These are phyloP conservation scores for Rhopalosiphum maidis DNA, from an alignment of 1,140 invertebrate species.

Conservation along the genomic window DNA sequence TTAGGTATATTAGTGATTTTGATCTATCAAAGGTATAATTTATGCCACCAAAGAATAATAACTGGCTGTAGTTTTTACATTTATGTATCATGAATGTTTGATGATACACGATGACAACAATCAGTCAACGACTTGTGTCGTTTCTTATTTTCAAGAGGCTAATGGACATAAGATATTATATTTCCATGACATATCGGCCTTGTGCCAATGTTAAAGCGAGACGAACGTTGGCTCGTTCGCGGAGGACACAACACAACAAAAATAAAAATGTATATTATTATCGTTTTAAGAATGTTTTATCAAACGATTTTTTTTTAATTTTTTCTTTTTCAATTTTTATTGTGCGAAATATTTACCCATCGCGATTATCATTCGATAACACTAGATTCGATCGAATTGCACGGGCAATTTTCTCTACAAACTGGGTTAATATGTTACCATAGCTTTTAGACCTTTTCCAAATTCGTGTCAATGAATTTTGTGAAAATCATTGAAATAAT, in stretches of 20 bases:
- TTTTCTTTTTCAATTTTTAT: neutral
- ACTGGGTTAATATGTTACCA: slow-evolving; percentile 23
- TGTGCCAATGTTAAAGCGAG: slow-evolving; percentile 54
- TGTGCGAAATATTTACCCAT: neutral
- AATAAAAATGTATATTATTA: slow-evolving; percentile 3
- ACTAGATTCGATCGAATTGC: neutral
- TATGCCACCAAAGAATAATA: neutral
- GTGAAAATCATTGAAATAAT: neutral
- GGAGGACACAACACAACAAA: neutral
- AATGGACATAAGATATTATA: slow-evolving; percentile 15
- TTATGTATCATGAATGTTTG: neutral
- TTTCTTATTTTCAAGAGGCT: neutral
- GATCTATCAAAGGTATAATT: too few relatives aligned
- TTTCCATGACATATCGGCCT: slow-evolving; percentile 32
- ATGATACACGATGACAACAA: neutral
- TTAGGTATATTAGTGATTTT: neutral
- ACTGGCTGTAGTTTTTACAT: neutral
- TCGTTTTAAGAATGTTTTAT: neutral
- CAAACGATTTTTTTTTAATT: neutral
- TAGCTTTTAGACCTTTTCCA: neutral
- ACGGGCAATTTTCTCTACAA: neutral
- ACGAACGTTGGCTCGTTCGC: slow-evolving; percentile 49
- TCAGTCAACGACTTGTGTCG: slow-evolving; percentile 41
- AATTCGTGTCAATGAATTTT: neutral
- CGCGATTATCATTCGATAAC: neutral